Conservation (phyloP, 2,888 invertebrate species). For the Tenthredo notha region DNA sequence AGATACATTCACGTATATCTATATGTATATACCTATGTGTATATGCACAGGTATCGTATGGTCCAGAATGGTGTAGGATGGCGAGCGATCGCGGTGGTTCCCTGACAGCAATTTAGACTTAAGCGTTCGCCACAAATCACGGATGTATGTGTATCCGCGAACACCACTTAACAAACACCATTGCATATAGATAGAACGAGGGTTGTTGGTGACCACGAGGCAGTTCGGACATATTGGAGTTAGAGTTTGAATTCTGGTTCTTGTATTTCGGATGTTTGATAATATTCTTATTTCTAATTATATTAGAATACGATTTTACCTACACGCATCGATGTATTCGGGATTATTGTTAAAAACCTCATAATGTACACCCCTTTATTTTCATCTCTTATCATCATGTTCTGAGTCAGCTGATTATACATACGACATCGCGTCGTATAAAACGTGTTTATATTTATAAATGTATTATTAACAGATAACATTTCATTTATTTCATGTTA, state of each 20-base stretch:
- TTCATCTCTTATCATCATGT: background rate
- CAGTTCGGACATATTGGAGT: background rate
- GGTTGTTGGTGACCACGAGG: background rate
- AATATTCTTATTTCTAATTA: background rate
- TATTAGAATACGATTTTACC: background rate
- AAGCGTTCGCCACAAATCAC: slow-evolving; percentile 75
- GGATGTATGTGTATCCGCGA: slow-evolving; percentile 63
- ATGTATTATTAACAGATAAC: background rate
- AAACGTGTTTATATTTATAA: background rate
- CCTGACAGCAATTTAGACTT: slow-evolving; percentile 71
- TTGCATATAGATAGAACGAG: background rate
- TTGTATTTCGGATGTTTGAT: background rate
- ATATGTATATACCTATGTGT: background rate
- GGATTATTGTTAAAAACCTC: background rate
- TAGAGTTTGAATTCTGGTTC: background rate
- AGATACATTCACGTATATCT: background rate
- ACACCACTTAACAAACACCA: slow-evolving; percentile 57
- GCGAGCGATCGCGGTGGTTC: slow-evolving; percentile 30
- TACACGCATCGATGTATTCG: background rate
- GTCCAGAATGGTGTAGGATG: background rate
- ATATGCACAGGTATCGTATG: background rate
- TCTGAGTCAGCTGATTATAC: background rate
- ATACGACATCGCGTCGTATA: background rate
- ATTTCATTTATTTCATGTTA: background rate
- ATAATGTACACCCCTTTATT: background rate